Conservation (phyloP, 2,797 vertebrate species). For the Passerculus sandwichensis region DNA sequence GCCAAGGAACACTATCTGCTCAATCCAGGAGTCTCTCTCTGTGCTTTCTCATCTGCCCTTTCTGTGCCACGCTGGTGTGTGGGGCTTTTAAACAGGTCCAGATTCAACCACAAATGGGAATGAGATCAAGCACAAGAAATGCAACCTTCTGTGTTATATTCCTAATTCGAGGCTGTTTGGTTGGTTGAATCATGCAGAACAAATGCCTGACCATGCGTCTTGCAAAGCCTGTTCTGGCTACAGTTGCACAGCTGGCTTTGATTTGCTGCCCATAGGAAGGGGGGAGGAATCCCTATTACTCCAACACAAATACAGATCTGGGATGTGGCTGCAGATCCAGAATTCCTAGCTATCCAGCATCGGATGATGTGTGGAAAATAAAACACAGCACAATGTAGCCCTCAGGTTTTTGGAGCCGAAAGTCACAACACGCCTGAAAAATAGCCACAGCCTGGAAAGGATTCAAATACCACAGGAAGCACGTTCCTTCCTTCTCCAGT, state of each 20-base stretch:
- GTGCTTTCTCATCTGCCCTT: constrained; percentile 39
- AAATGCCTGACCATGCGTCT: constrained; percentile 51
- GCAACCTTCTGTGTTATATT: constrained; percentile 31
- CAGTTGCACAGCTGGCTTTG: constrained; percentile 53
- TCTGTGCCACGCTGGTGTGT: constrained; percentile 4
- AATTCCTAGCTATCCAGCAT: constrained; percentile 50
- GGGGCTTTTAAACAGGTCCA: constrained; percentile 49
- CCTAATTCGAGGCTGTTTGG: constrained; percentile 43
- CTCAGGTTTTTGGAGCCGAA: constrained; percentile 45
- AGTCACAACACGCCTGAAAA: constrained; percentile 59
- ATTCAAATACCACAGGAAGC: constrained; percentile 56
- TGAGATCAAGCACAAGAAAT: constrained; percentile 57
- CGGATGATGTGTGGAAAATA: constrained; percentile 59
- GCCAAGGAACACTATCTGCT: constrained; percentile 25
- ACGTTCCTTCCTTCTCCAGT: constrained; percentile 14
- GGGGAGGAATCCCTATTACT: constrained; percentile 49
- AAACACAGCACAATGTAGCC: constrained; percentile 44
- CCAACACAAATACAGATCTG: constrained; percentile 65
- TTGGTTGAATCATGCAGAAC: constrained; percentile 54
- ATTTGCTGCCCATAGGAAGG: constrained; percentile 55
- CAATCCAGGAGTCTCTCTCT: background rate
- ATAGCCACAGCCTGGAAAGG: constrained; percentile 39
- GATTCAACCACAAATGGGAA: constrained; percentile 11
- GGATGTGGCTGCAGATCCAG: constrained; percentile 54
- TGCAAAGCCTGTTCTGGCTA: constrained; percentile 42